Base-by-base conservation (phyloP, 2,888 invertebrate genomes). In the Octodonta nipae region DNA sequence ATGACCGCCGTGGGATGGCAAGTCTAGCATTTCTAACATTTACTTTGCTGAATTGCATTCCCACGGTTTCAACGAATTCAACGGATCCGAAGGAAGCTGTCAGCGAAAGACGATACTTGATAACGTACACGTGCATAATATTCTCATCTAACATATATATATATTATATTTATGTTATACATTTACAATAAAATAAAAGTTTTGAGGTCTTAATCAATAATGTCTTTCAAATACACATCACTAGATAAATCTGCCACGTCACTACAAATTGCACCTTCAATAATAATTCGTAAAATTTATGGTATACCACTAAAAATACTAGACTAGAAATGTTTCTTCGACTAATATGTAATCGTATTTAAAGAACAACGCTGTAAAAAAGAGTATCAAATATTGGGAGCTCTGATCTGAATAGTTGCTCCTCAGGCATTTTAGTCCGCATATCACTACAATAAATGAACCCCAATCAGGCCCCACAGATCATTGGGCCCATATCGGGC, bases 161-260 rank as follows among this genome's bases (percentile, higher is more conserved):
- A n/a, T n/a, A n/a, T n/a, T n/a, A n/a, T n/a, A n/a, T n/a, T n/a
- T n/a, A n/a, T n/a, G n/a, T n/a, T n/a, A n/a, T n/a, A n/a, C n/a
- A n/a, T n/a, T n/a, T n/a, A n/a, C n/a, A n/a, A n/a, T n/a, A n/a
- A n/a, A n/a, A n/a, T n/a, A n/a, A n/a, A n/a, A n/a, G n/a, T n/a
- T n/a, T n/a, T n/a, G n/a, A n/a, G n/a, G n/a, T n/a, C n/a, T n/a
- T n/a, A n/a, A n/a, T n/a, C n/a, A n/a, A n/a, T n/a, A n/a, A n/a
- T n/a, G n/a, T n/a, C n/a, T n/a, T n/a, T n/a, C n/a, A n/a, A n/a
- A n/a, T n/a, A n/a, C n/a, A n/a, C n/a, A n/a, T n/a, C n/a, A n/a
- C n/a, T n/a, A n/a, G n/a, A n/a, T n/a, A n/a, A n/a, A 98, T 95
- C 67, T 98, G 96, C 96, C 96, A 96, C 6, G 93, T 95, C 44